Percentiles rank a stretch among this genome's conserved stretches.
Evolutionary conservation across 2,888 invertebrate species (phyloP).

Genomic region (Clepsis dumicolana): DNA sequence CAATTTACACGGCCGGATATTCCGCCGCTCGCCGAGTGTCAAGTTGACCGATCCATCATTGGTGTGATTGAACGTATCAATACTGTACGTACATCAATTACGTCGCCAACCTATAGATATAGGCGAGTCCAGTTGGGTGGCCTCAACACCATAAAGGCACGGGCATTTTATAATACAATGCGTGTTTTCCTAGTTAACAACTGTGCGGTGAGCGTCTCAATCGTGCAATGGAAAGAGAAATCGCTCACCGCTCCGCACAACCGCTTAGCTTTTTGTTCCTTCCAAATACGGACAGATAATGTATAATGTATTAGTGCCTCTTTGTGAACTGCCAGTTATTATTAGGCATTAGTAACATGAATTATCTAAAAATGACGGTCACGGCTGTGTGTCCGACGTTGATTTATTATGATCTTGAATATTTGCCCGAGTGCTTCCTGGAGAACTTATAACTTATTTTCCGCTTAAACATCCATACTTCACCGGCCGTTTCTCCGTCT

Average conservation of each 20-base stretch:
- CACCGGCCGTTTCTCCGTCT: neutral
- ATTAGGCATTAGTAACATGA: neutral
- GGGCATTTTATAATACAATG: neutral
- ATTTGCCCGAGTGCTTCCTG: neutral
- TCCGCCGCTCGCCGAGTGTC: neutral
- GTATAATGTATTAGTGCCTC: constrained; percentile 12
- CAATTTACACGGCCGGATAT: neutral
- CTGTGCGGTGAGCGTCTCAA: neutral
- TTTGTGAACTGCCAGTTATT: neutral
- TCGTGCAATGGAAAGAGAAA: too few species aligned
- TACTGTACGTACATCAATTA: neutral
- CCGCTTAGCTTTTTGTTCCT: constrained; percentile 9
- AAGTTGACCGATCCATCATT: constrained; percentile 1
- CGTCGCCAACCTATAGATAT: constrained; percentile 5
- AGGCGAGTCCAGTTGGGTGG: constrained; percentile 13
- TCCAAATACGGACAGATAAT: constrained; percentile 14
- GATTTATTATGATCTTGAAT: neutral
- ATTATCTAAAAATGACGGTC: neutral
- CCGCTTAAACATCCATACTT: neutral
- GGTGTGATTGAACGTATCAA: constrained; percentile 10
- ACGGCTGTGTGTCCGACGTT: constrained; percentile 1
- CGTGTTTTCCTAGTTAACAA: too few species aligned
- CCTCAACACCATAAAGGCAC: neutral
- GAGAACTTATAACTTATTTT: neutral
- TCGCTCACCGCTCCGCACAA: neutral